Base-by-base conservation (phyloP, 2,888 invertebrate species). In the Limulus polyphemus region DNA sequence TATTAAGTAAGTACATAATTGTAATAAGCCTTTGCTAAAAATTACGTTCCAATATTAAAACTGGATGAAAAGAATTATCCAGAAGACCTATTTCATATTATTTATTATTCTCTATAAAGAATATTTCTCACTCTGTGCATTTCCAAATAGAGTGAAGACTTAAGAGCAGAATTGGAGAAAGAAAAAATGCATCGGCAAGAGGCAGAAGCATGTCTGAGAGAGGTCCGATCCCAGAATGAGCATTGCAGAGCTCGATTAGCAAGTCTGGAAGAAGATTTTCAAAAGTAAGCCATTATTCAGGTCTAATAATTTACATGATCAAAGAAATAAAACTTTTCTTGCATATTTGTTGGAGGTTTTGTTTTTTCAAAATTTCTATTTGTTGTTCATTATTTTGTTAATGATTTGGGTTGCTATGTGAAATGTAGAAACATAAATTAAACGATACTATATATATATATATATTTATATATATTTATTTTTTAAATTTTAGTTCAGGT, bases 221-320 rank as follows among this genome's bases (percentile, higher is more conserved):
- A 58, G n/a, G 54, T 58, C 10, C 50, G 50, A 12, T 47, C 50
- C 2, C 50, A 50, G 47, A 49, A 47, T 52, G 58, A 58, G 47
- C 16, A 47, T 13, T 58, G 58, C 16, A 58, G 50, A 32, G 58
- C 50, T 14, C 49, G 58, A 10, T 47, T 58, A 54, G 46, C 49
- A 16, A 52, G 46, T 47, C 50, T 58, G 1, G 32, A 58, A 50
- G 58, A 58, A 46, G 58, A 58, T 58, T 58, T 58, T 47, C 32
- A 50, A 14, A 58, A 58, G 58, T 58, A 54, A 58, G 58, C 14
- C 14, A 3, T 54, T 11, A 32, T 54, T 54, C 13, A 50, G 13
- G 13, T 50, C 13, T 2, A 9, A 7, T 32, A 32, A 32, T 3
- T 32, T 32, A 7, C 32, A 2, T 32, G 32, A 32, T 32, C 5